Evolutionary conservation across 2,888 invertebrate genomes (phyloP).

Genomic region (Synanthedon myopaeformis): DNA sequence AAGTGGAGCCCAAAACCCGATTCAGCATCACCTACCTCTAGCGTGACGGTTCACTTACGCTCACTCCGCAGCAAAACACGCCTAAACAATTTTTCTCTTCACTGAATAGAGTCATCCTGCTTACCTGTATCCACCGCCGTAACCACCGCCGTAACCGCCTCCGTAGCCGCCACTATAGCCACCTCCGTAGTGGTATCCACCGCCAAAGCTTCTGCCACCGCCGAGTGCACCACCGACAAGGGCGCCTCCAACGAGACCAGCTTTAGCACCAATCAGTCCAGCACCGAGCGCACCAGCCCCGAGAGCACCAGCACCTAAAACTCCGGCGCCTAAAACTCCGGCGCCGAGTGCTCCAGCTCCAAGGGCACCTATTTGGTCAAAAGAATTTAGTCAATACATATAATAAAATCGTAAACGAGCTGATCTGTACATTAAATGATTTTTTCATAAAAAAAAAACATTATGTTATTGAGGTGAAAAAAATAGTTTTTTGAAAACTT

Average conservation of each 20-base stretch:
- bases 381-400: neutral
- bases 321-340: slow-evolving; percentile 26
- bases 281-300: slow-evolving; percentile 44
- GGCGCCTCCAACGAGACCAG: slow-evolving; percentile 49
- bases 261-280: slow-evolving; percentile 40
- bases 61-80: no score
- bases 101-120: neutral
- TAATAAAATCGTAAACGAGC: no score
- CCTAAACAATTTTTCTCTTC: no score
- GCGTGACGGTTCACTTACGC: no score
- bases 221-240: slow-evolving; percentile 26
- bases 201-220: slow-evolving; percentile 8
- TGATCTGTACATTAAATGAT: no score
- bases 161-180: slow-evolving; percentile 11
- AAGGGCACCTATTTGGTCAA: neutral
- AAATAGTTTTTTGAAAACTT: no score
- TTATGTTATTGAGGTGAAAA: no score
- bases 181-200: slow-evolving; percentile 12
- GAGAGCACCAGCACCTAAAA: slow-evolving; percentile 27
- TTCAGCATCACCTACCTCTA: no score
- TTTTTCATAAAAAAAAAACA: no score
- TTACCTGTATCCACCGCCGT: slow-evolving; percentile 17
- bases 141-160: neutral
- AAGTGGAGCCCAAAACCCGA: no score
- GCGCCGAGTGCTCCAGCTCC: slow-evolving; percentile 27